Conservation (phyloP, 64 coral and sea anemone species). For the Stichodactyla mertensii region DNA sequence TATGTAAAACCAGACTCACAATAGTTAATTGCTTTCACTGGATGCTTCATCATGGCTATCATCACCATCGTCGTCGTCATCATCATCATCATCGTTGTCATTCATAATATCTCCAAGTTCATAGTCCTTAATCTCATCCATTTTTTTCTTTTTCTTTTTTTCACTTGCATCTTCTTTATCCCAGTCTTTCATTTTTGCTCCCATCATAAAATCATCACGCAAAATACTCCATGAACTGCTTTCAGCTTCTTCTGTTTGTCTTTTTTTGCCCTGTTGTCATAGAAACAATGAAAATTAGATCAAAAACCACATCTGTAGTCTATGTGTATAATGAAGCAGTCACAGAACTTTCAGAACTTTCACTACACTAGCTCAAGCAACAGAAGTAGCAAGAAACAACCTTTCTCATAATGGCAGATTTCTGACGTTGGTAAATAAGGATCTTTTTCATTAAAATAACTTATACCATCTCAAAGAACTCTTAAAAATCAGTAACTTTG, state of each 20-base stretch:
- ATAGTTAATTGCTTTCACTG: background rate
- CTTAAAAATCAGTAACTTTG: too few relatives aligned
- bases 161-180: slow-evolving; percentile 61
- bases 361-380: too few relatives aligned
- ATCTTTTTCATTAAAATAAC: too few relatives aligned
- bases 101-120: slow-evolving; percentile 21
- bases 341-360: background rate
- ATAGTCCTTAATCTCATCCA: slow-evolving; percentile 26
- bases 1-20: background rate
- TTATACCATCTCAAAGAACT: too few relatives aligned
- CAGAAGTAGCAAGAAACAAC: too few relatives aligned
- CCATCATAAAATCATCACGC: slow-evolving; percentile 99
- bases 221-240: slow-evolving; percentile 80
- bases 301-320: background rate
- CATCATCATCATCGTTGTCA: background rate
- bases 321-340: background rate
- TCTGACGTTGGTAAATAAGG: too few relatives aligned
- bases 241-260: background rate
- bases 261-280: background rate
- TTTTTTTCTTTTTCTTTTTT: slow-evolving; percentile 36
- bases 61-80: slow-evolving; percentile 19
- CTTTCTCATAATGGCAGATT: too few relatives aligned
- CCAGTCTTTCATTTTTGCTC: slow-evolving; percentile 97
- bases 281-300: background rate
- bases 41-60: background rate